Evolutionary conservation across 2,888 invertebrate genomes (phyloP).

Genomic region (Ophraella communa): DNA sequence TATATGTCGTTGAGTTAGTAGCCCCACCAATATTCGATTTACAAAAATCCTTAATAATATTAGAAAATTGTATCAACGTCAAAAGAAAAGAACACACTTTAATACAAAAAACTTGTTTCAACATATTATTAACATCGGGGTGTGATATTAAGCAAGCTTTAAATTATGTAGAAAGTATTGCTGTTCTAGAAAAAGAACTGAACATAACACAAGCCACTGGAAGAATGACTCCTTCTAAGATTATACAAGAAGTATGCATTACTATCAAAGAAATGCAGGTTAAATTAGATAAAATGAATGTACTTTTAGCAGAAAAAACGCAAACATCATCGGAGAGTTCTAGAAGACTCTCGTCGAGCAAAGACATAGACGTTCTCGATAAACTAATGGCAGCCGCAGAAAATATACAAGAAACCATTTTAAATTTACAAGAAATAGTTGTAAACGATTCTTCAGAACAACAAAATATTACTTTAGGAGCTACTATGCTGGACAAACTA

Average conservation of each 20-base stretch:
- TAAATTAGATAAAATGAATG: conserved; percentile 58
- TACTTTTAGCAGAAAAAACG: conserved; percentile 45
- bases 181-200: conserved; percentile 60
- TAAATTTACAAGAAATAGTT: conserved; percentile 48
- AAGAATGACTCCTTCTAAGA: conserved; percentile 57
- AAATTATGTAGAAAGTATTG: conserved; percentile 63
- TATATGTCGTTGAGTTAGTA: conserved; percentile 65
- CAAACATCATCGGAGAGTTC: conserved; percentile 47
- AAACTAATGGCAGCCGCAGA: conserved; percentile 53
- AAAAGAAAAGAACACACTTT: conserved; percentile 72
- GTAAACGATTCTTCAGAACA: conserved; percentile 45
- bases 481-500: conserved; percentile 50
- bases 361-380: conserved; percentile 38
- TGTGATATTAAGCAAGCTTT: conserved; percentile 65
- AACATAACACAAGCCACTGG: conserved; percentile 54
- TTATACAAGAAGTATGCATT: conserved; percentile 61
- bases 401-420: conserved; percentile 59
- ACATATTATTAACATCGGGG: conserved; percentile 69
- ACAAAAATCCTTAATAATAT: conserved; percentile 69
- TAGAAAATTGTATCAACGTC: conserved; percentile 73
- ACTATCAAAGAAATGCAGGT: conserved; percentile 68
- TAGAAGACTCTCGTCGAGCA: conserved; percentile 22
- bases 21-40: conserved; percentile 68
- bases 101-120: conserved; percentile 72
- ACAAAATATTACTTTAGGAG: conserved; percentile 43